Base-by-base conservation (phyloP, 2,797 vertebrate genomes). In the Falco concolor region DNA sequence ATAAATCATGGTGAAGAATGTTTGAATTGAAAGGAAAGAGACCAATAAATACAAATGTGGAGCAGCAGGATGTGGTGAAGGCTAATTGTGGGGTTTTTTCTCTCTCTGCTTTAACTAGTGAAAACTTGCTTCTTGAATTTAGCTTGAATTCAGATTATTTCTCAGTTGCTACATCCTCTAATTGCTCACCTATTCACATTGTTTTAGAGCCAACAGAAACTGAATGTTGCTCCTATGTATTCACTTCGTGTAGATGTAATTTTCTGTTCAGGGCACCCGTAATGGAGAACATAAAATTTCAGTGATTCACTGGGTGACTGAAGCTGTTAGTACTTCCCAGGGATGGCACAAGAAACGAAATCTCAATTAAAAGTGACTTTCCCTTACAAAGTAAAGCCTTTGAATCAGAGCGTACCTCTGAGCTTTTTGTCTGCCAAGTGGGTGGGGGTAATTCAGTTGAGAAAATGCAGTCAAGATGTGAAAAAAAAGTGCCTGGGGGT, bases 401-500 rank as follows among this genome's bases (percentile, higher is more conserved):
- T 95, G 69, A 83, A 67, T 95, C 53, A 79, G 88, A 95, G 36
- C 30, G 10, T 85, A 92, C 44, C 89, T 89, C 86, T 21, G 16
- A 76, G 59, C 61, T 76, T 79, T 90, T 87, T 86, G 77, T 79
- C 70, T 75, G 90, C 79, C 91, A 87, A 90, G 80, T 91, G 65
- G 70, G 59, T 74, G 91, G 85, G 89, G 45, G 63, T 74, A 93
- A 88, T 74, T 93, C 89, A 80, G 57, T 84, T 83, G 45, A 94
- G 93, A 92, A 92, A 96, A 91, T 89, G 77, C 78, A 68, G 87
- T 94, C 77, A 91, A 95, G 95, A 86, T 92, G 61, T 86, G 83
- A 61, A 77, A 85, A 68, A 84, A 89, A 96, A 61, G 50, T 57
- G 95, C 86, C 90, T 53, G 18, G 36, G 64, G 89, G 64, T 76